Evolutionary conservation across 2,113 vertebrate genomes (phyloP).

Genomic region (Onychorhynchus coronatus): DNA sequence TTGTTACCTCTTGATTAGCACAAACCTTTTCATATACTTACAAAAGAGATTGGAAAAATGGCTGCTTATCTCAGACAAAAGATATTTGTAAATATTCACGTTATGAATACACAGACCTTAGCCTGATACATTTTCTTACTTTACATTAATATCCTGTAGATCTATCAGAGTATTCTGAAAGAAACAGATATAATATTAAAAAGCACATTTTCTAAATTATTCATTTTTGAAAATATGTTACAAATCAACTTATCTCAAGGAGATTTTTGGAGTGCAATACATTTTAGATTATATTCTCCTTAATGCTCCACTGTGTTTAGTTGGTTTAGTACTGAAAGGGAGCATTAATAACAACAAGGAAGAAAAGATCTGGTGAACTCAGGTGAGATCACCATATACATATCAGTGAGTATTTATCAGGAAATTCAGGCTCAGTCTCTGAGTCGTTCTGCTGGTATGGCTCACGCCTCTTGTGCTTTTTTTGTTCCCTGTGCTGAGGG

Average conservation of each 20-base stretch:
- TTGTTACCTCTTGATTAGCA: neutral
- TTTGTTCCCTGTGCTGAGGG: neutral
- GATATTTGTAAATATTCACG: neutral
- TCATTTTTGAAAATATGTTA: neutral
- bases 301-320: neutral
- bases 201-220: neutral
- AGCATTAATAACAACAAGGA: rapidly evolving
- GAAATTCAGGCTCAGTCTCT: neutral
- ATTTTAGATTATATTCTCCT: neutral
- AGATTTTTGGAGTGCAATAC: neutral
- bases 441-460: neutral
- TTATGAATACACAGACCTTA: neutral
- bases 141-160: neutral
- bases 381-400: neutral
- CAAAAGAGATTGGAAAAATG: neutral
- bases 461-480: neutral
- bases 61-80: neutral
- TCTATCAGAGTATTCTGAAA: neutral
- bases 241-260: neutral
- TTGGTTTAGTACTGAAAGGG: neutral
- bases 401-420: neutral
- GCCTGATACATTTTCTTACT: neutral
- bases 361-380: neutral
- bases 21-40: neutral
- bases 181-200: neutral